Percentiles rank a stretch among this genome's conserved stretches.
These are phyloP conservation scores for Callaeas wilsoni DNA, from an alignment of 2,113 vertebrate genomes.

Conservation along the genomic window DNA sequence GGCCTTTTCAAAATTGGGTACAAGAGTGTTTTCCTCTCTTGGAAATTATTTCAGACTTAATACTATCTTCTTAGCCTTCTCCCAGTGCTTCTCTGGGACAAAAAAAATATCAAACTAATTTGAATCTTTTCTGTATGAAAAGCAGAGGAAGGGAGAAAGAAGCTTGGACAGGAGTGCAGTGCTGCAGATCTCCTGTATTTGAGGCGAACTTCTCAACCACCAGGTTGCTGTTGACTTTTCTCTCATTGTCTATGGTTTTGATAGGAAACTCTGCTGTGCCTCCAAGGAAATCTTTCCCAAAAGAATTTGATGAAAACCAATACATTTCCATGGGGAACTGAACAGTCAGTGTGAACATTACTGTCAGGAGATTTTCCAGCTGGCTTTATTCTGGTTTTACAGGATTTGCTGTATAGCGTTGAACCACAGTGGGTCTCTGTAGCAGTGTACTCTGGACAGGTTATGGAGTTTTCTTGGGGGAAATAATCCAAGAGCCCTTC, in stretches of 20 bases:
- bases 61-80: not conserved
- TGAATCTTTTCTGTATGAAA: not conserved
- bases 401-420: not conserved
- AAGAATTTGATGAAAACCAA: not conserved
- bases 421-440: not conserved
- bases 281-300: not conserved
- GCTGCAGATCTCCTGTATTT: not conserved
- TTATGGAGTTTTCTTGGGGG: not conserved
- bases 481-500: not conserved
- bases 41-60: not conserved
- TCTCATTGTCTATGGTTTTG: not conserved
- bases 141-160: not conserved
- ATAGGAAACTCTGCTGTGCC: not conserved
- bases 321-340: not conserved
- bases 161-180: not conserved
- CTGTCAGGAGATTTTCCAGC: not conserved
- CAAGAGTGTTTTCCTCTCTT: not conserved
- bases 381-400: not conserved
- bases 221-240: not conserved
- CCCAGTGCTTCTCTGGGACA: not conserved
- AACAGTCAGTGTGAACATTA: not conserved
- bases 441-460: not conserved
- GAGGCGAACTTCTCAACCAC: not conserved
- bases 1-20: not conserved
- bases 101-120: not conserved